Base-by-base conservation (phyloP, 2,888 invertebrate genomes). In the Helobdella robusta region DNA sequence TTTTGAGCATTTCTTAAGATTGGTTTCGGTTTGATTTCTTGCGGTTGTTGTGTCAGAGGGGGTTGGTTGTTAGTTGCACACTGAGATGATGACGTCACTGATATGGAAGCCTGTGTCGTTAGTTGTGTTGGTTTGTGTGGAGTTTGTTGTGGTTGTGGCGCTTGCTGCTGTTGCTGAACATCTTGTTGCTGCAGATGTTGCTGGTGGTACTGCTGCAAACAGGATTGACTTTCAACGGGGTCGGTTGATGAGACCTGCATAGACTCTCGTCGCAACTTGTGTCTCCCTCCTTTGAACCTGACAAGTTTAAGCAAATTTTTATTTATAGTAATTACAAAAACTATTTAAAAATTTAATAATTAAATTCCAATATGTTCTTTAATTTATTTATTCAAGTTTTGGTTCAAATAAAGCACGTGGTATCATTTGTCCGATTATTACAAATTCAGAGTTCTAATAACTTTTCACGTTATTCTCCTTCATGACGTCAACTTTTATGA, bases 1-100 rank as follows among this genome's bases (percentile, higher is more conserved):
- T 62, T 62, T 2, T 62, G 62, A 1, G 62, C 46, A 28, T 62
- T 62, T 3, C 62, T 44, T 25, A 62, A 28, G n/a, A 62, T 62
- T 25, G 60, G 60, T 25, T 44, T 60, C 18, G 62, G 62, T 30
- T 62, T 62, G 48, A 46, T 15, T 15, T 62, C 46, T 15, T 32
- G 18, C 8, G 48, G 3, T 32, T 32, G 25, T 2, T 60, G 60
- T 15, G 60, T 23, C n/a, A 23, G 25, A 50, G 50, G n/a, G 23
- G n/a, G 50, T 18, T n/a, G 5, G 5, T 50, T 25, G 6, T n/a
- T 54, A 6, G 54, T 23, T 4, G 54, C 18, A 54, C 28, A 5
- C 32, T 54, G 54, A n/a, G n/a, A n/a, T n/a, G n/a, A n/a, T n/a
- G n/a, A n/a, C n/a, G n/a, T n/a, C n/a, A n/a, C 8, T 8, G 56